Evolutionary conservation across 2,113 vertebrate species (phyloP).

Genomic region (Tamias sibiricus): DNA sequence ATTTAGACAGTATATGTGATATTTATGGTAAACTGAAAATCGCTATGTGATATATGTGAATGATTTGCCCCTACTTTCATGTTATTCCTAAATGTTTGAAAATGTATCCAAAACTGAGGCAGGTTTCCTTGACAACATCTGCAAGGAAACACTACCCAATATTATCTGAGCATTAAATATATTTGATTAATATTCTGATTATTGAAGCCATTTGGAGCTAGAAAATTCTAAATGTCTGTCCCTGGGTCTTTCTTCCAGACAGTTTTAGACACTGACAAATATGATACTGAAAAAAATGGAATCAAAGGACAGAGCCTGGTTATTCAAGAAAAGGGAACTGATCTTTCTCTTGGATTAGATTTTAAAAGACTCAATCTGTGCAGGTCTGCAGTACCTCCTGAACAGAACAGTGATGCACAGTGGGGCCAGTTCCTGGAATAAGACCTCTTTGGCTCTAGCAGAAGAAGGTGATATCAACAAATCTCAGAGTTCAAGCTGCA

Average conservation of each 20-base stretch:
- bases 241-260: neutral
- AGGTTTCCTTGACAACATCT: neutral
- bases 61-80: neutral
- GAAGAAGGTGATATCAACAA: fast-evolving
- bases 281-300: neutral
- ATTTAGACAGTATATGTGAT: neutral
- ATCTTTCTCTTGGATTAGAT: neutral
- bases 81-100: neutral
- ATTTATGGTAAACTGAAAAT: neutral
- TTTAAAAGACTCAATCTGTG: neutral
- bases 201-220: neutral
- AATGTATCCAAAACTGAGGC: neutral
- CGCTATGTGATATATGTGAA: neutral
- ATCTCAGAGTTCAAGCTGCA: neutral
- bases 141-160: neutral
- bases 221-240: neutral
- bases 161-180: neutral
- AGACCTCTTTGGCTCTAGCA: neutral
- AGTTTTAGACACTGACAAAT: neutral
- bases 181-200: neutral
- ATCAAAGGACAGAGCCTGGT: neutral
- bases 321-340: neutral
- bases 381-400: neutral
- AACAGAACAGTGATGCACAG: neutral
- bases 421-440: neutral